phyloP scores from a whole-genome alignment of 1,140 invertebrate genomes.

The Heliconius eleuchia region DNA sequence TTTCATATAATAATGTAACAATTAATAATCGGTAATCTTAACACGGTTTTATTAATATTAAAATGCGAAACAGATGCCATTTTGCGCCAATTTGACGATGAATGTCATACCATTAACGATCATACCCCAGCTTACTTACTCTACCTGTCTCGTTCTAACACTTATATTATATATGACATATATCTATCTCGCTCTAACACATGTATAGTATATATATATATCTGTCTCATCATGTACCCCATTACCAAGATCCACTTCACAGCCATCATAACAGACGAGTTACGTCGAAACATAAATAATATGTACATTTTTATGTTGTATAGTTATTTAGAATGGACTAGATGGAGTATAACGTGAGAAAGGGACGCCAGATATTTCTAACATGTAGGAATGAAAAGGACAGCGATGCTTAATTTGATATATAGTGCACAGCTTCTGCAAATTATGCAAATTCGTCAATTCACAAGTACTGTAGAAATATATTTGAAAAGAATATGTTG shows the following conservation, averaged over 20 bases:
- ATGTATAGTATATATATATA: constrained; percentile 10
- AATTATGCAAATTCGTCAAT: too few relatives aligned
- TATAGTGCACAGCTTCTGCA: too few relatives aligned
- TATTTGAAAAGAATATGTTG: too few relatives aligned
- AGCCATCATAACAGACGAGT: constrained; percentile 50
- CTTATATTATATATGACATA: not conserved
- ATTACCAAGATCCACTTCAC: constrained; percentile 47
- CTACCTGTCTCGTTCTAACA: not conserved
- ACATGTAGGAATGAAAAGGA: not conserved
- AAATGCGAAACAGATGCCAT: too few relatives aligned
- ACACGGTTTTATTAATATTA: too few relatives aligned
- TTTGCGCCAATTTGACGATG: too few relatives aligned
- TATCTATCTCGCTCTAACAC: not conserved
- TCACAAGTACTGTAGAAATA: too few relatives aligned
- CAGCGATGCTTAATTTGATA: not conserved
- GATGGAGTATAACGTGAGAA: not conserved
- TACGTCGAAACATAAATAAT: constrained; percentile 41
- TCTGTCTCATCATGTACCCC: constrained; percentile 9
- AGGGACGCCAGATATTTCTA: not conserved
- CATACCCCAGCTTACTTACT: too few relatives aligned
- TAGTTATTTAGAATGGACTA: not conserved
- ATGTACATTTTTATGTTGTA: constrained; percentile 37
- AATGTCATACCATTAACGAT: too few relatives aligned
- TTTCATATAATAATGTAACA: too few relatives aligned
- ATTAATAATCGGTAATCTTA: too few relatives aligned